Percentiles rank a stretch among this genome's conserved stretches.
Conservation (phyloP, 2,113 vertebrate species). For the Malurus melanocephalus region DNA sequence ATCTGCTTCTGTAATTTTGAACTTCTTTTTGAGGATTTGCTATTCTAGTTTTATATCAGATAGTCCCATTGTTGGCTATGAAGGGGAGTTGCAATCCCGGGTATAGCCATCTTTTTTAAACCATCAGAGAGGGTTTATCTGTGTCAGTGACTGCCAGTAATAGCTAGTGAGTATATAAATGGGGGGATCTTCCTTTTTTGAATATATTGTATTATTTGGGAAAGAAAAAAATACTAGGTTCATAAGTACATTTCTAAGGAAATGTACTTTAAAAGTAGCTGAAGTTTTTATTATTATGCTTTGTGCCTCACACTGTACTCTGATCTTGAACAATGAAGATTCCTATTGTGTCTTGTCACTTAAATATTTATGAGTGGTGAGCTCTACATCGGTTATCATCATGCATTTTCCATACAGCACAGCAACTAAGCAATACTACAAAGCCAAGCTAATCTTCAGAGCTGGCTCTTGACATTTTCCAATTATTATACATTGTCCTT, state of each 20-base stretch:
- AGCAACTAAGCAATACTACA: neutral
- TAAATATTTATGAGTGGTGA: constrained; percentile 61
- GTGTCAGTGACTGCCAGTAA: neutral
- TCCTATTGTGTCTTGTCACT: constrained; percentile 21
- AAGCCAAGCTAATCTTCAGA: constrained; percentile 25
- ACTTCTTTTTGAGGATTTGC: neutral
- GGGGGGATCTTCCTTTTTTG: neutral
- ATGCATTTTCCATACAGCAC: neutral
- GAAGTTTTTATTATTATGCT: neutral
- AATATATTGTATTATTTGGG: neutral
- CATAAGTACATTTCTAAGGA: neutral
- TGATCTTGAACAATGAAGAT: neutral
- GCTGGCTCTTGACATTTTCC: neutral
- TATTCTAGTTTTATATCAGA: neutral
- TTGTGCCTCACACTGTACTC: neutral
- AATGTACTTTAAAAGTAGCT: neutral
- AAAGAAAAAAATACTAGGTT: neutral
- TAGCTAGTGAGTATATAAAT: neutral
- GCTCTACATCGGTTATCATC: constrained; percentile 18
- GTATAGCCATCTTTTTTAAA: neutral
- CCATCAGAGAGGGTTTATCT: neutral
- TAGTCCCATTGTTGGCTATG: neutral
- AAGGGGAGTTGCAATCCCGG: neutral
- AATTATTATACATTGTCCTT: neutral
- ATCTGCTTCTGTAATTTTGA: neutral